Evolutionary conservation across 1,140 invertebrate genomes (phyloP).

Genomic region (Conopomorpha cramerella): DNA sequence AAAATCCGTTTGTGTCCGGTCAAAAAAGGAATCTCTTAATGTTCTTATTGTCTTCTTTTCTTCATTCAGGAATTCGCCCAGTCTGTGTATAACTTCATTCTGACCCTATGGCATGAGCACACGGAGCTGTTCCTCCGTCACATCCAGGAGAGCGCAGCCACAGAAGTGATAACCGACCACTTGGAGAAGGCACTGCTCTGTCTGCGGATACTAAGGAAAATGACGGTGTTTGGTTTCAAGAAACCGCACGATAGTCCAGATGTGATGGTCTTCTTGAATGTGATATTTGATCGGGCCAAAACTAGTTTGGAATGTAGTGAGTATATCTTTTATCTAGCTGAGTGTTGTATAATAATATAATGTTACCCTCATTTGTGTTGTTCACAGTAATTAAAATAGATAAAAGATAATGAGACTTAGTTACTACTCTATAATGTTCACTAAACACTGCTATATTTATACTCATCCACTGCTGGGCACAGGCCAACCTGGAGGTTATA

Average conservation of each 20-base stretch:
- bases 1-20: no score
- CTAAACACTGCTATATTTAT: no score
- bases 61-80: conserved; percentile 72
- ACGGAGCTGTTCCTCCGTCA: conserved; percentile 69
- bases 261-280: conserved; percentile 76
- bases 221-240: conserved; percentile 80
- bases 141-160: conserved; percentile 61
- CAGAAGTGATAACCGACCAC: conserved; percentile 62
- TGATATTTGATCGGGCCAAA: conserved; percentile 77
- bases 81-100: conserved; percentile 73
- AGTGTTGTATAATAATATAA: no score
- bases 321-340: conserved; percentile 57
- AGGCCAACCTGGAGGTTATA: no score
- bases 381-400: no score
- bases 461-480: no score
- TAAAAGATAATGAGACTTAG: no score
- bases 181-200: conserved; percentile 79
- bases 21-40: no score
- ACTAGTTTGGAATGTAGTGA: conserved; percentile 80
- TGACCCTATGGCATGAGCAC: conserved; percentile 75
- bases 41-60: no score
- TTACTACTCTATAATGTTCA: no score
- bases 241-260: conserved; percentile 75
- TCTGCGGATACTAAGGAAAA: conserved; percentile 80
- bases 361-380: no score